Base-by-base conservation (phyloP, 2,888 invertebrate species). In the Hemaris fuciformis region DNA sequence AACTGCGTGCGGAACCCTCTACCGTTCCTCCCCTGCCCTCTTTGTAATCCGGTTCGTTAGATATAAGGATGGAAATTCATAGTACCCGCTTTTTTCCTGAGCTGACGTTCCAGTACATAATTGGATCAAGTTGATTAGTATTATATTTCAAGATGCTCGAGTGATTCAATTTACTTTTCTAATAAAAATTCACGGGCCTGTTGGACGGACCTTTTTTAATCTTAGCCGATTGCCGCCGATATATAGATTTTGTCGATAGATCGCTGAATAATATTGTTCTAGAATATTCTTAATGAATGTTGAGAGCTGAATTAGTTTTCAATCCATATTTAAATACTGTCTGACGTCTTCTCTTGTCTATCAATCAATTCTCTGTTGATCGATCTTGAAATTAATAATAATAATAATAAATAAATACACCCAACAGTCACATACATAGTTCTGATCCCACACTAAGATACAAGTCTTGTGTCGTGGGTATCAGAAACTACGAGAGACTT, bases 71-170 rank as follows among this genome's bases (percentile, higher is more conserved):
- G 67, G 67, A 71, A 73, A 74, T 77, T 75, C 73, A 67, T 65
- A 68, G 75, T 60, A 60, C 48, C 48, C 59, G 57, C 68, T 67
- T 68, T 69, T 71, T 66, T 70, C 65, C 60, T 61, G 57, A 63
- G 42, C 63, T 62, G 63, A 62, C 66, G 65, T 71, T 71, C 75
- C 69, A 72, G 66, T 42, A 63, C 62, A 75, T 83, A 81, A 84
- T 83, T 83, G 77, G 79, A 81, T 81, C 75, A 80, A 74, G 73
- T 79, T 81, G 82, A 82, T 82, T 81, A 83, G 71, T 73, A 73
- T 69, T 71, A 68, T 68, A 69, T 67, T 75, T 69, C 46, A 56
- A 48, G 62, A 69, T 64, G 68, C 62, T 70, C 64, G 53, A 65
- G 66, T 69, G 62, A 64, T 66, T 63, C 64, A 72, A 72, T 70